phyloP scores from a whole-genome alignment of 2,797 vertebrate species.

The Esox lucius region DNA sequence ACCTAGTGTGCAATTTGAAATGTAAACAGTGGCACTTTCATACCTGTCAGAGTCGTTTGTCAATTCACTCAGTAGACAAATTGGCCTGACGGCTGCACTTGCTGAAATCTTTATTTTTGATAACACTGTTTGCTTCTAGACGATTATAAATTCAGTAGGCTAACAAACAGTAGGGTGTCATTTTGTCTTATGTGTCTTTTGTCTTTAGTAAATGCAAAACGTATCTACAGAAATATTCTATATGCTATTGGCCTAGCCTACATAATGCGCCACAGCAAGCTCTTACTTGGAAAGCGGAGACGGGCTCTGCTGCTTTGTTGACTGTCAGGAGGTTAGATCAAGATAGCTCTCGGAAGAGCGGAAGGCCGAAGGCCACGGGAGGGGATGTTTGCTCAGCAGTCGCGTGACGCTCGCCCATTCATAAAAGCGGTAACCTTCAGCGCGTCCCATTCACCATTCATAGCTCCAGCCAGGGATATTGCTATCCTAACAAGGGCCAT shows the following conservation, averaged over 20 bases:
- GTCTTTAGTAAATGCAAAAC: too few species aligned
- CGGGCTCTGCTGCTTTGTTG: conserved; percentile 13
- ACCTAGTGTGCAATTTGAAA: background rate
- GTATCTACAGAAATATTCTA: background rate
- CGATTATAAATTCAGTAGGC: background rate
- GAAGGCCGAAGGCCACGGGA: conserved; percentile 68
- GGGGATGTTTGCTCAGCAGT: conserved; percentile 80
- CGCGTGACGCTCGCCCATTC: conserved; percentile 90
- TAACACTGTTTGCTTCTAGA: background rate
- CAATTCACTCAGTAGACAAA: background rate
- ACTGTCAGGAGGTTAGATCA: conserved; percentile 45
- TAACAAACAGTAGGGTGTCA: background rate
- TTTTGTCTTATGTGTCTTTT: background rate
- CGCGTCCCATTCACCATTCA: conserved; percentile 76
- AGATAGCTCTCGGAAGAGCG: conserved; percentile 19
- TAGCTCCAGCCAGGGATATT: conserved; percentile 39
- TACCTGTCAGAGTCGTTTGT: background rate
- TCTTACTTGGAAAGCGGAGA: background rate
- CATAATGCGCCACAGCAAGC: background rate
- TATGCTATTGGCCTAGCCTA: background rate
- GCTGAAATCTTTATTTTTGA: background rate
- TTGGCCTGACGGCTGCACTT: background rate
- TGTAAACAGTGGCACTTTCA: background rate
- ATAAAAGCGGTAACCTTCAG: conserved; percentile 87
- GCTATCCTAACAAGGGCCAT: conserved; percentile 14